These are phyloP conservation scores for Dryadula phaetusa DNA, from an alignment of 2,888 invertebrate genomes.

Conservation along the genomic window DNA sequence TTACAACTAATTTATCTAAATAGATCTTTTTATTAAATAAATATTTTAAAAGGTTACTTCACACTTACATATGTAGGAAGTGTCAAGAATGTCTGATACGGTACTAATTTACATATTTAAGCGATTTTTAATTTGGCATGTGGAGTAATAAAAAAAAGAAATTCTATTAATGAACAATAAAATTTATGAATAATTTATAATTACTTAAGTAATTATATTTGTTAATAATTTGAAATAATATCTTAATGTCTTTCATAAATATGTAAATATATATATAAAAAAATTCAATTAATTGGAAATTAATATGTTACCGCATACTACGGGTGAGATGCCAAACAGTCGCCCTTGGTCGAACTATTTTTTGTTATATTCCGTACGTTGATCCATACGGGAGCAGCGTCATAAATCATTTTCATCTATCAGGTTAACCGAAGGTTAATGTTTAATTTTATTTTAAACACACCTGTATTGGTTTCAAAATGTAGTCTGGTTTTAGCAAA, in stretches of 20 bases:
- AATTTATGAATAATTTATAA: too few species aligned
- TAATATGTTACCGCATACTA: background rate
- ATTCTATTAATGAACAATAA: background rate
- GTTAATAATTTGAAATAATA: too few species aligned
- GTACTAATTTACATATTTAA: slow-evolving; percentile 6
- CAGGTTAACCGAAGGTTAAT: slow-evolving; percentile 29
- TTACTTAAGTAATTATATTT: too few species aligned
- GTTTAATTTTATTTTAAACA: slow-evolving; percentile 30
- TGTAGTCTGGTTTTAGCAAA: slow-evolving; percentile 10
- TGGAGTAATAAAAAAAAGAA: background rate
- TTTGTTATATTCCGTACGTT: slow-evolving; percentile 22
- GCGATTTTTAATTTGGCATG: background rate
- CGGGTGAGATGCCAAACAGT: slow-evolving; percentile 3
- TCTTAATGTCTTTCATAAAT: background rate
- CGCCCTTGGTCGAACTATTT: slow-evolving; percentile 19
- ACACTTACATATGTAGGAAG: slow-evolving; percentile 7
- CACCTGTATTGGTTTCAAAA: slow-evolving; percentile 10
- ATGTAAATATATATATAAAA: too few species aligned
- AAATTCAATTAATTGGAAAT: background rate
- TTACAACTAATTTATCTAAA: background rate
- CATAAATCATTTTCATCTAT: slow-evolving; percentile 26
- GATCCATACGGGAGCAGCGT: slow-evolving; percentile 15
- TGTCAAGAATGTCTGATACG: background rate
- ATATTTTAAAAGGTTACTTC: background rate
- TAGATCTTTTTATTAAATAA: background rate